A percentile compares a stretch with the other conserved stretches of the same genome.
Conservation (phyloP, 2,888 invertebrate species). For the Cheilosia urbana region DNA sequence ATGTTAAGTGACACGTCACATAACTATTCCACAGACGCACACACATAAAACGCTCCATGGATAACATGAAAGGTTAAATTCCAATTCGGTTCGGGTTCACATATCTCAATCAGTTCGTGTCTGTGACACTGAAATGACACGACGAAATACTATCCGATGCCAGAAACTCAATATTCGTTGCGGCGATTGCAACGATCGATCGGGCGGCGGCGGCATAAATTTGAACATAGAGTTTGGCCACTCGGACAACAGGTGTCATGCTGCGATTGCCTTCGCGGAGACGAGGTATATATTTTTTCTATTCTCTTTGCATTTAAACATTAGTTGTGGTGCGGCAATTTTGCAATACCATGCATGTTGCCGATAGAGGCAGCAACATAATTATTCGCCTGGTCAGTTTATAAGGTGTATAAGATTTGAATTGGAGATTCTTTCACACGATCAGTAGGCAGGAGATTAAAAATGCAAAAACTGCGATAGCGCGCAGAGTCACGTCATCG, state of each 20-base stretch:
- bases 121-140: conserved; percentile 75
- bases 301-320: conserved; percentile 24
- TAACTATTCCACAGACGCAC: conserved; percentile 53
- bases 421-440: conserved; percentile 7
- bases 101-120: conserved; percentile 75
- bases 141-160: conserved; percentile 72
- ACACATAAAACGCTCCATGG: conserved; percentile 30
- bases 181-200: conserved; percentile 66
- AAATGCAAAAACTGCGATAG: neutral
- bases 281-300: conserved; percentile 4
- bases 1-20: conserved; percentile 74
- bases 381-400: neutral
- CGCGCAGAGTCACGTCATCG: neutral
- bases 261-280: conserved; percentile 42
- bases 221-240: conserved; percentile 48
- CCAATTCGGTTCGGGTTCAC: conserved; percentile 72
- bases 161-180: conserved; percentile 67
- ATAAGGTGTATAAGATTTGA: neutral
- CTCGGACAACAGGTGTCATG: conserved; percentile 71
- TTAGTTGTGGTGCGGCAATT: conserved; percentile 26
- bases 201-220: conserved; percentile 72
- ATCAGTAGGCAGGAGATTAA: neutral
- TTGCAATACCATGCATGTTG: conserved; percentile 31
- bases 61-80: conserved; percentile 71
- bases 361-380: conserved; percentile 7